Conservation (phyloP, 2,113 vertebrate species). For the Gavialis gangeticus region DNA sequence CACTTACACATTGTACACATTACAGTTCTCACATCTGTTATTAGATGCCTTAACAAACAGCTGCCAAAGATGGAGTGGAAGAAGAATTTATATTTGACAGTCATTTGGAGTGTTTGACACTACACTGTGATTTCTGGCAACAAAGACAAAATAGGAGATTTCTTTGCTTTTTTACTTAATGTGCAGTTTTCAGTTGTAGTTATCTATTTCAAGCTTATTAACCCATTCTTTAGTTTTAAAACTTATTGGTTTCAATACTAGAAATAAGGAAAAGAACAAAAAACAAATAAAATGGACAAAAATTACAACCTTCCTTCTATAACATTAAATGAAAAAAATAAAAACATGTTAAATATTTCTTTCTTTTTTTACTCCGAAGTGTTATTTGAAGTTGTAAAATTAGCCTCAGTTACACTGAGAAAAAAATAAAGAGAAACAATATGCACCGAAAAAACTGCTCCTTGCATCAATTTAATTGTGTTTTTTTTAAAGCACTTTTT, state of each 20-base stretch:
- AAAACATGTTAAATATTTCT: constrained; percentile 88
- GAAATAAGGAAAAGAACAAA: constrained; percentile 76
- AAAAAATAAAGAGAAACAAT: constrained; percentile 81
- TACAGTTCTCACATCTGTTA: constrained; percentile 96
- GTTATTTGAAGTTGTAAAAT: constrained; percentile 87
- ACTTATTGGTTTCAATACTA: constrained; percentile 82
- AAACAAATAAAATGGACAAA: constrained; percentile 70
- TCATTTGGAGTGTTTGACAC: constrained; percentile 94
- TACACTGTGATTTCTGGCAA: constrained; percentile 96
- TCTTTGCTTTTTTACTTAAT: constrained; percentile 84
- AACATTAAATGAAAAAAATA: constrained; percentile 79
- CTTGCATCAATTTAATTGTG: constrained; percentile 84
- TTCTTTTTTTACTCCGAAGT: constrained; percentile 76
- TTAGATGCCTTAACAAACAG: constrained; percentile 94
- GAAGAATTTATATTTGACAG: constrained; percentile 89
- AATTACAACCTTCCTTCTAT: constrained; percentile 78
- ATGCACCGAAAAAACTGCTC: constrained; percentile 83
- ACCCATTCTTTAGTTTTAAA: constrained; percentile 92
- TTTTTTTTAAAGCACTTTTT: constrained; percentile 77
- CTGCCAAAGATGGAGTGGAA: constrained; percentile 93
- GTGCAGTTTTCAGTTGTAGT: constrained; percentile 91
- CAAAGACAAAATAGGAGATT: constrained; percentile 87
- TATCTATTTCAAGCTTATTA: constrained; percentile 92
- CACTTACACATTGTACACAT: constrained; percentile 97
- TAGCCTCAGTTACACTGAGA: constrained; percentile 95